These are phyloP conservation scores for Poeciliopsis prolifica DNA, from an alignment of 2,113 vertebrate genomes.

Conservation along the genomic window DNA sequence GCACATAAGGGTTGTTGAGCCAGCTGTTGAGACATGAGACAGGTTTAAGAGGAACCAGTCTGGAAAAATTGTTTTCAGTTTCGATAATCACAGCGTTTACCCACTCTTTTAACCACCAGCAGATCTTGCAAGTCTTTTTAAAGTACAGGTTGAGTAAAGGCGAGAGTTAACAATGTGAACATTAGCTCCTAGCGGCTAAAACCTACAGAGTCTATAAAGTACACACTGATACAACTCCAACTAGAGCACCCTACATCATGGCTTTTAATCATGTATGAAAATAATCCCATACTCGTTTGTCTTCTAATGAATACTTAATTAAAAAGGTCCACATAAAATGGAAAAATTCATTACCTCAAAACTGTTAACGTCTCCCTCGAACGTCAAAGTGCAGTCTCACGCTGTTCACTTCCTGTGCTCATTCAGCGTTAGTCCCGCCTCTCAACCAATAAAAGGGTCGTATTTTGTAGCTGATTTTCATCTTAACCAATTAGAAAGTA, in stretches of 20 bases:
- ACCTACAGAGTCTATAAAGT: not conserved
- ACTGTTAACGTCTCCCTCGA: constrained; percentile 30
- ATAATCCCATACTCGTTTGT: accelerated
- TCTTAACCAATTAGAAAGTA: constrained; percentile 46
- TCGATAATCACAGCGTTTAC: not conserved
- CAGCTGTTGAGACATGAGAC: not conserved
- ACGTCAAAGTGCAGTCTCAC: constrained; percentile 82
- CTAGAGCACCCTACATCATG: not conserved
- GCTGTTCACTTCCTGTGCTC: constrained; percentile 74
- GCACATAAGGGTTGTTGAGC: not conserved
- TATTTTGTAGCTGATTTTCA: constrained; percentile 4
- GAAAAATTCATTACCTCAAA: constrained; percentile 52
- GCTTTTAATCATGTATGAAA: not conserved
- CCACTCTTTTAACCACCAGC: not conserved
- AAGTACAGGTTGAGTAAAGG: not conserved
- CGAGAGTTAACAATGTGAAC: constrained; percentile 11
- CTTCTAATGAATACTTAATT: not conserved
- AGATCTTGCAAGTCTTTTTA: not conserved
- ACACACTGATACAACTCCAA: not conserved
- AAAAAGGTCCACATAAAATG: not conserved
- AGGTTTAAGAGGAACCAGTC: not conserved
- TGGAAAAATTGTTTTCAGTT: not conserved
- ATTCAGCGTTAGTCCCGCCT: constrained; percentile 67
- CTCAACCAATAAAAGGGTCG: constrained; percentile 62
- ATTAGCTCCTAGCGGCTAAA: constrained; percentile 62